Evolutionary conservation across 2,797 vertebrate species (phyloP).

Genomic region (Sebastes trivittatus): DNA sequence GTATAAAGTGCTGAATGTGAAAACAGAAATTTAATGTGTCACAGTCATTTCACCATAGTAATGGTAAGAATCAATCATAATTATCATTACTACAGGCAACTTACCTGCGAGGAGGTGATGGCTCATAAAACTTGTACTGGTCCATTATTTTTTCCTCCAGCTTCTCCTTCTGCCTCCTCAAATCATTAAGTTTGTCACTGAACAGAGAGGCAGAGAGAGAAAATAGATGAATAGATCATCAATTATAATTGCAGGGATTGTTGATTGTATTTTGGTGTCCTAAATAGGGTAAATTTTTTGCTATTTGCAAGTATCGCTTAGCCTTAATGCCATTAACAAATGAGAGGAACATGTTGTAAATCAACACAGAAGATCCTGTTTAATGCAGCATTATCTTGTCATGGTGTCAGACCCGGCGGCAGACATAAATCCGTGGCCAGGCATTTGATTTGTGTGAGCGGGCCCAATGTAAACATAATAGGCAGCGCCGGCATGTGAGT

Average conservation of each 20-base stretch:
- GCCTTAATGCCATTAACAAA: background rate
- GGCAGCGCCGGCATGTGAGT: no score
- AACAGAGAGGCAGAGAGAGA: conserved; percentile 8
- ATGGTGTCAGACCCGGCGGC: no score
- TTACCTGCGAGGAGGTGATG: conserved; percentile 94
- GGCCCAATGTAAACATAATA: no score
- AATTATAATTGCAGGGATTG: background rate
- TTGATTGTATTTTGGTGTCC: background rate
- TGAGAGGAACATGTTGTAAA: background rate
- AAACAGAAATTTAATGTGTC: background rate
- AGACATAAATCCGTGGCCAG: no score
- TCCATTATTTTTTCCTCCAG: conserved; percentile 99
- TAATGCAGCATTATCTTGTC: background rate
- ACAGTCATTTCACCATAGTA: background rate
- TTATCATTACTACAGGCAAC: background rate
- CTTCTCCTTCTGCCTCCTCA: conserved; percentile 97
- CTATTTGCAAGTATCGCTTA: background rate
- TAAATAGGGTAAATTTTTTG: background rate
- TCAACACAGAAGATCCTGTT: background rate
- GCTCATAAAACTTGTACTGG: conserved; percentile 98
- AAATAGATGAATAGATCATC: background rate
- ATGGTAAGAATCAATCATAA: background rate
- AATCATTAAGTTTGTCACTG: conserved; percentile 96
- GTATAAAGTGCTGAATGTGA: background rate
- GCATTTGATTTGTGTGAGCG: no score